Conservation (phyloP, 2,113 vertebrate genomes). For the Oenanthe oenanthe region DNA sequence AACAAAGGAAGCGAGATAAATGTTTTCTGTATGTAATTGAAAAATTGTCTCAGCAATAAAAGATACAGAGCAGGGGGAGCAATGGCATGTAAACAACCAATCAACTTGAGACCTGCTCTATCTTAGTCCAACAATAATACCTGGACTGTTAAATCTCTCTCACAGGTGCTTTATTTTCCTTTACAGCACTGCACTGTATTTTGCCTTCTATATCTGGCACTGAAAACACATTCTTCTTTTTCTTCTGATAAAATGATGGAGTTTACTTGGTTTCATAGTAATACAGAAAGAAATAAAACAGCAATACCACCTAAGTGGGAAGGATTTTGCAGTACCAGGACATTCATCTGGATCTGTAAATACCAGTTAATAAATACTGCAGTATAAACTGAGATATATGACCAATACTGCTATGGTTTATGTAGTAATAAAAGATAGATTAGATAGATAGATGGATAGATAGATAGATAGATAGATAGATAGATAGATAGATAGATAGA, state of each 20-base stretch:
- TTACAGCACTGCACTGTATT: background rate
- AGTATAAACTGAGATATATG: background rate
- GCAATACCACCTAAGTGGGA: background rate
- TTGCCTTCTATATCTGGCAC: background rate
- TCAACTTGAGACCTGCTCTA: background rate
- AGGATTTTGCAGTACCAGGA: background rate
- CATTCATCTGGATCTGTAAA: conserved; percentile 37
- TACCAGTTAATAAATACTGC: background rate
- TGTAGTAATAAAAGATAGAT: background rate
- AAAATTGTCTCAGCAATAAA: conserved; percentile 3
- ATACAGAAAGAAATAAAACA: background rate
- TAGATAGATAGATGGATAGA: background rate
- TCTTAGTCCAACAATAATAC: background rate
- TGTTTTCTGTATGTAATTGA: conserved; percentile 6
- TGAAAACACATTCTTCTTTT: background rate
- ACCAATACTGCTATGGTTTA: background rate
- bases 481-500: background rate
- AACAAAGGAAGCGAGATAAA: conserved; percentile 13
- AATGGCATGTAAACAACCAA: background rate
- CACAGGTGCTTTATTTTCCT: background rate
- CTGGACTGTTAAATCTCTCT: background rate
- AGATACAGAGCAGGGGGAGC: background rate
- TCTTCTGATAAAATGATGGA: background rate
- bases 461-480: background rate
- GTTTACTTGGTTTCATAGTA: background rate